phyloP scores from a whole-genome alignment of 2,797 vertebrate species.

The Buceros bicornis region DNA sequence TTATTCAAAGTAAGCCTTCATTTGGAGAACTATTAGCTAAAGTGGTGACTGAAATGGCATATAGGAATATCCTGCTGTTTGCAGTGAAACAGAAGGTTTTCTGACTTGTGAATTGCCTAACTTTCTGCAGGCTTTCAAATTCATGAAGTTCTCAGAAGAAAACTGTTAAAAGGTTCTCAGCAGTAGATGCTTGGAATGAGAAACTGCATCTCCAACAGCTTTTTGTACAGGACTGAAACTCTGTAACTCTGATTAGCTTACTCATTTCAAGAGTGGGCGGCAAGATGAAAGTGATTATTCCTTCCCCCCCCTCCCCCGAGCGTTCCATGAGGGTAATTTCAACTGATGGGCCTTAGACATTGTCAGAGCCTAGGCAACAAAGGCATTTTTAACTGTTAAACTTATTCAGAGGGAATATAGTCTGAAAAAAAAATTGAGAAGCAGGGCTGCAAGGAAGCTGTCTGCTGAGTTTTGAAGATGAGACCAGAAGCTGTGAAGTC shows the following conservation, averaged over 20 bases:
- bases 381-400: neutral
- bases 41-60: slow-evolving; percentile 14
- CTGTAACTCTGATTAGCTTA: neutral
- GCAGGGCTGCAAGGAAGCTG: neutral
- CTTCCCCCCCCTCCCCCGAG: accelerated
- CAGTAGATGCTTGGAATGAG: neutral
- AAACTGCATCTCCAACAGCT: neutral
- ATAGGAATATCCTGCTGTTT: slow-evolving; percentile 53
- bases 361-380: neutral
- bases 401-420: neutral
- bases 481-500: neutral
- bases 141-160: slow-evolving; percentile 16
- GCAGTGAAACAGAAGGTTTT: slow-evolving; percentile 19
- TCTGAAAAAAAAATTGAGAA: neutral
- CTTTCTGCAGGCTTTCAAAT: slow-evolving; percentile 34
- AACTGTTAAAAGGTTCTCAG: neutral
- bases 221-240: neutral
- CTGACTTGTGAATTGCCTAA: neutral
- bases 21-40: slow-evolving; percentile 58
- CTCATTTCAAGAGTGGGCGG: neutral
- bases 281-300: neutral
- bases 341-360: neutral
- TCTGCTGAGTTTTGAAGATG: neutral
- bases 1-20: slow-evolving; percentile 62
- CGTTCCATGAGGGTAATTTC: neutral